phyloP scores from a whole-genome alignment of 1,140 invertebrate species.

The Trichonephila clavipes region DNA sequence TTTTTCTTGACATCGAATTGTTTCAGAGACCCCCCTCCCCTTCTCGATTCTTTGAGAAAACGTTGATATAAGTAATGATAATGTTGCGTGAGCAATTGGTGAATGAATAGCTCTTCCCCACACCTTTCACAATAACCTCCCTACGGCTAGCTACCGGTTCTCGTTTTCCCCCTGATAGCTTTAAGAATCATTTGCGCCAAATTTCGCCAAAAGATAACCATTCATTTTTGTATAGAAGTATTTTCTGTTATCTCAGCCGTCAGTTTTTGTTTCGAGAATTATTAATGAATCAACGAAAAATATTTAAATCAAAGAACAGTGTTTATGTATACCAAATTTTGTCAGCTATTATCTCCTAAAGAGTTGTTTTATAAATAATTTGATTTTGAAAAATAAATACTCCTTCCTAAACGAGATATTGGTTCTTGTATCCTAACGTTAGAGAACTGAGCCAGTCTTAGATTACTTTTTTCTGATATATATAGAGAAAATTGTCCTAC shows the following conservation, averaged over 20 bases:
- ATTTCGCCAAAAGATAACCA: constrained; percentile 1
- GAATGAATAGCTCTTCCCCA: constrained; percentile 52
- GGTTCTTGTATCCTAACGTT: too few species aligned
- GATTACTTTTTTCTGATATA: too few species aligned
- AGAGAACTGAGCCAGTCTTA: too few species aligned
- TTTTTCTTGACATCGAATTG: constrained; percentile 18
- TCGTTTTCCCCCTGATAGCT: background rate
- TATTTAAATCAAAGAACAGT: too few species aligned
- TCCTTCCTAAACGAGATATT: too few species aligned
- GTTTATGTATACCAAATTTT: too few species aligned
- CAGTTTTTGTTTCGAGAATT: too few species aligned
- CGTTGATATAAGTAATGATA: constrained; percentile 73
- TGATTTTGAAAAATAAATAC: too few species aligned
- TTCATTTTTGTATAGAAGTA: background rate
- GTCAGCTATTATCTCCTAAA: too few species aligned
- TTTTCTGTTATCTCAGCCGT: background rate
- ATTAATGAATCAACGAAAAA: too few species aligned
- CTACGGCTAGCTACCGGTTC: constrained; percentile 46
- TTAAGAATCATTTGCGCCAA: constrained; percentile 26
- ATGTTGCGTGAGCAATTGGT: constrained; percentile 70
- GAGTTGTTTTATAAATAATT: too few species aligned
- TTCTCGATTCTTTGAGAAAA: constrained; percentile 69
- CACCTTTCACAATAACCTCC: constrained; percentile 44
- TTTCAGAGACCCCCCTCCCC: constrained; percentile 2
- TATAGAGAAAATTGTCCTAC: too few species aligned